Conservation (phyloP, 2,797 vertebrate species). For the Myiothlypis chrysogaster region DNA sequence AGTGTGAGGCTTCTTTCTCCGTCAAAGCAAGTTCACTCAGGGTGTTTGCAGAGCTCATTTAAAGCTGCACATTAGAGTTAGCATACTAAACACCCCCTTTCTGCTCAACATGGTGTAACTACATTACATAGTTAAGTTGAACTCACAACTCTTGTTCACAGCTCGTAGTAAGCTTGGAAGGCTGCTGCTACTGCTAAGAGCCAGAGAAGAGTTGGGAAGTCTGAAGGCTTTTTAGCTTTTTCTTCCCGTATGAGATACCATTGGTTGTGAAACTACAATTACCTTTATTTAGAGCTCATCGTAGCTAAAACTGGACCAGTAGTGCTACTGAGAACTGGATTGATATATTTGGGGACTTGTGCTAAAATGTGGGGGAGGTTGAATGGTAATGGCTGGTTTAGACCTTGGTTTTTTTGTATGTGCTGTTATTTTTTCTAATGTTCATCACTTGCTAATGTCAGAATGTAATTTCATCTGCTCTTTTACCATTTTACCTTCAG, state of each 20-base stretch:
- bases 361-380: not conserved
- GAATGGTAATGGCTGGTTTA: not conserved
- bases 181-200: not conserved
- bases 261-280: not conserved
- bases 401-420: not conserved
- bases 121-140: not conserved
- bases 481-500: not conserved
- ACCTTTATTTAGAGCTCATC: not conserved
- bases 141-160: not conserved
- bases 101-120: not conserved
- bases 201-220: fast-evolving
- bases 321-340: not conserved
- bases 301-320: not conserved
- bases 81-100: not conserved
- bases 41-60: not conserved
- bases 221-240: not conserved
- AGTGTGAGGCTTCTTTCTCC: not conserved
- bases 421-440: not conserved
- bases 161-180: not conserved
- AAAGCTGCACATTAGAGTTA: not conserved
- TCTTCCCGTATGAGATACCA: not conserved
- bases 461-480: not conserved
- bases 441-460: not conserved
- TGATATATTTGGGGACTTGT: not conserved
- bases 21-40: not conserved